Conservation (phyloP, 2,797 vertebrate genomes). For the Acipenser ruthenus region DNA sequence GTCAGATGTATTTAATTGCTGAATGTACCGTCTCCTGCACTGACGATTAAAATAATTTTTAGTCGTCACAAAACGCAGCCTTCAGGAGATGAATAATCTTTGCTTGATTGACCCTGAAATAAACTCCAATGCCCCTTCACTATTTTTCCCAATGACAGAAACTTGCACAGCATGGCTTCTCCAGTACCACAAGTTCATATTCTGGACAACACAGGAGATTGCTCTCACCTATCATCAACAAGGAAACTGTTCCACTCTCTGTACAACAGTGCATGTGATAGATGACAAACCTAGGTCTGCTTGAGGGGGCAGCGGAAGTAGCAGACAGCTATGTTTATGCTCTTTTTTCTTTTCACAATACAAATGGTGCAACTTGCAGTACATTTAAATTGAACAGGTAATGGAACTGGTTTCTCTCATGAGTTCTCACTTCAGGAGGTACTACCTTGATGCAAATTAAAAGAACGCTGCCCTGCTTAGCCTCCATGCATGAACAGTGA, state of each 20-base stretch:
- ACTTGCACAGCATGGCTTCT: not conserved
- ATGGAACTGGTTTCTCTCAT: too few relatives aligned
- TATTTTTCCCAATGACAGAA: not conserved
- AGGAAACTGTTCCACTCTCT: not conserved
- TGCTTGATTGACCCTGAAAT: constrained; percentile 1
- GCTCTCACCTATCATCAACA: not conserved
- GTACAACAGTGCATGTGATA: not conserved
- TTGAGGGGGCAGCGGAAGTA: too few relatives aligned
- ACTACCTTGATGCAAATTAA: too few relatives aligned
- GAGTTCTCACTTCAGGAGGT: too few relatives aligned
- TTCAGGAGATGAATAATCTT: not conserved
- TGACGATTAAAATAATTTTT: not conserved
- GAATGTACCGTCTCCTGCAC: too few relatives aligned
- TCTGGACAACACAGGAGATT: not conserved
- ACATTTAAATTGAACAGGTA: too few relatives aligned
- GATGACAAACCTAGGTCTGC: not conserved
- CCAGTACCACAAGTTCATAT: not conserved
- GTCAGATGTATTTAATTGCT: too few relatives aligned
- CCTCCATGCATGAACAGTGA: too few relatives aligned
- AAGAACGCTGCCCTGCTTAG: too few relatives aligned
- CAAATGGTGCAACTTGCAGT: too few relatives aligned
- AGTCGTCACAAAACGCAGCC: not conserved
- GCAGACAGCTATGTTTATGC: too few relatives aligned
- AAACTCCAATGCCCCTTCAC: constrained; percentile 19
- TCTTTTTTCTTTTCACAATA: too few relatives aligned